These are phyloP conservation scores for Globia sparganii DNA, from an alignment of 2,888 invertebrate genomes.

Conservation along the genomic window DNA sequence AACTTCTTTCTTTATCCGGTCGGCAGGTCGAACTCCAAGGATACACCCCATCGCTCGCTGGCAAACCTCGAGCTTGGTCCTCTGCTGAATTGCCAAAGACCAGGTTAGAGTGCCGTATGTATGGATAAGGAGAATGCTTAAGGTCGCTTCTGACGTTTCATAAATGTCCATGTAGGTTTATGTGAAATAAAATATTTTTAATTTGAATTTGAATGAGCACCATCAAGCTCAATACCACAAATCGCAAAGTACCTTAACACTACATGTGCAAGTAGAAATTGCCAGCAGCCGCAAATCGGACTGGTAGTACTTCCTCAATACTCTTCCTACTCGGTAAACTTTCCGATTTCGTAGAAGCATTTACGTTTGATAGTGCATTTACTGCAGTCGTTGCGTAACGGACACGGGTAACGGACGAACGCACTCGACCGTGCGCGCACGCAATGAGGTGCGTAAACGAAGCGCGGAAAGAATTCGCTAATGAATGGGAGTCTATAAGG, in stretches of 20 bases:
- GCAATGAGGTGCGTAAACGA: constrained; percentile 49
- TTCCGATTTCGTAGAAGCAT: constrained; percentile 55
- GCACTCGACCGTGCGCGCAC: constrained; percentile 46
- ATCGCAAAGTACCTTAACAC: neutral
- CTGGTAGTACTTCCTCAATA: constrained; percentile 53
- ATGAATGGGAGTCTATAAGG: constrained; percentile 30
- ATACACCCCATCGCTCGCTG: too few relatives aligned
- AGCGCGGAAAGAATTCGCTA: constrained; percentile 36
- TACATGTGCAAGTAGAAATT: constrained; percentile 33
- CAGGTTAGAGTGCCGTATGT: too few relatives aligned
- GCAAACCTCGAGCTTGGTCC: too few relatives aligned
- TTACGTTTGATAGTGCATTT: constrained; percentile 56
- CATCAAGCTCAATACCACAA: neutral
- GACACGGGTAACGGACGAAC: constrained; percentile 35
- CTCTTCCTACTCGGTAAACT: constrained; percentile 66
- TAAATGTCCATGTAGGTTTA: neutral
- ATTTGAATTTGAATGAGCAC: neutral
- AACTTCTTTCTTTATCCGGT: too few relatives aligned
- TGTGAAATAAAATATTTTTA: neutral
- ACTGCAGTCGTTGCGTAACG: constrained; percentile 55
- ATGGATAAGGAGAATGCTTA: too few relatives aligned
- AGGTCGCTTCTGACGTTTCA: too few relatives aligned
- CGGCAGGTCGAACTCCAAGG: too few relatives aligned
- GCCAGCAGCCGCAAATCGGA: constrained; percentile 34
- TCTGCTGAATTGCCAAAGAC: too few relatives aligned